Evolutionary conservation across 2,113 vertebrate genomes (phyloP).

Genomic region (Melanostigma gelatinosum): DNA sequence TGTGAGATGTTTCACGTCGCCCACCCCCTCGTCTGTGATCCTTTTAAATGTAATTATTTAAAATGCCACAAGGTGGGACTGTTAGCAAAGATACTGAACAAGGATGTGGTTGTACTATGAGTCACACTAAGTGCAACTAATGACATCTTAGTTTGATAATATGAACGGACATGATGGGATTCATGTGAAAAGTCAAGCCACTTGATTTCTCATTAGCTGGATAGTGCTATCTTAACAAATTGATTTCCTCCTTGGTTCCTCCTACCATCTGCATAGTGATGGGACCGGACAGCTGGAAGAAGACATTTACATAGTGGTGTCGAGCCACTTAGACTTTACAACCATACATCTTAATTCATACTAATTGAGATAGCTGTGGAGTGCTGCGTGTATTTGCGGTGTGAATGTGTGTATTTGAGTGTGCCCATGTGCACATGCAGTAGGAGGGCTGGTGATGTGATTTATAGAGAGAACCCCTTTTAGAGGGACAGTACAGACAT

Average conservation of each 20-base stretch:
- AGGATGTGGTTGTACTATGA: constrained; percentile 1
- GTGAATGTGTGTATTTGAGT: constrained; percentile 25
- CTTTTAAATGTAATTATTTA: constrained; percentile 22
- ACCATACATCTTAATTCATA: constrained; percentile 67
- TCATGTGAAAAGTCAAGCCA: constrained; percentile 75
- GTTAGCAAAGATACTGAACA: constrained; percentile 52
- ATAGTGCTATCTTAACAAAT: constrained; percentile 73
- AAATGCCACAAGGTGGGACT: constrained; percentile 69
- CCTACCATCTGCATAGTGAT: constrained; percentile 71
- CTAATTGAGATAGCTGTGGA: constrained; percentile 59
- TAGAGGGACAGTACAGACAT: constrained; percentile 69
- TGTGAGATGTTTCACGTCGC: neutral
- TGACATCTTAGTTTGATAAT: constrained; percentile 65
- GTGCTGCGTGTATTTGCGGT: constrained; percentile 34
- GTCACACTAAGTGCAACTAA: constrained; percentile 57
- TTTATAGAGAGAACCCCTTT: constrained; percentile 66
- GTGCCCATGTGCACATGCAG: neutral
- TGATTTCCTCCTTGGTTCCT: constrained; percentile 62
- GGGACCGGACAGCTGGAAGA: constrained; percentile 66
- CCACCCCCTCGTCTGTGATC: neutral
- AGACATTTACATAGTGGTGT: constrained; percentile 71
- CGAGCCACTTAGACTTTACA: constrained; percentile 47
- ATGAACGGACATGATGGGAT: constrained; percentile 71
- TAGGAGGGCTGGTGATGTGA: constrained; percentile 40
- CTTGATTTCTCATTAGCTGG: constrained; percentile 77